A percentile compares a stretch with the other conserved stretches of the same genome.
Conservation (phyloP, 2,797 vertebrate genomes). For the Micromesistius poutassou region DNA sequence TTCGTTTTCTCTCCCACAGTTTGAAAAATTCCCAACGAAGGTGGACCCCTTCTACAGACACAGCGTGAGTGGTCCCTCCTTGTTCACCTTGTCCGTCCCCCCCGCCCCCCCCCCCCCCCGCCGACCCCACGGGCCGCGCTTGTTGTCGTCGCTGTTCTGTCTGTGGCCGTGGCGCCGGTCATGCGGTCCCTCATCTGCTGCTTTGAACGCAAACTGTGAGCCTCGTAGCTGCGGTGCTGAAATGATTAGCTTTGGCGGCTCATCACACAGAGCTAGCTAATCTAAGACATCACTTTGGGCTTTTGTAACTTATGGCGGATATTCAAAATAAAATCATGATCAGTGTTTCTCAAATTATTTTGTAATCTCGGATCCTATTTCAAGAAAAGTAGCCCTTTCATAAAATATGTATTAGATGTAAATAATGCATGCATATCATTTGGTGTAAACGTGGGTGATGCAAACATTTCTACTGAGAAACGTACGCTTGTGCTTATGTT, state of each 20-base stretch:
- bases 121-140: background rate
- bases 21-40: slow-evolving; percentile 99
- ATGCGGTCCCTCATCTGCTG: slow-evolving; percentile 39
- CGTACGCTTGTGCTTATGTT: too few relatives aligned
- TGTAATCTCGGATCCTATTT: too few relatives aligned
- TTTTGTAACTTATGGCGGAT: background rate
- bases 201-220: slow-evolving; percentile 20
- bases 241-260: slow-evolving; percentile 6
- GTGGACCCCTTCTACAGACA: slow-evolving; percentile 99
- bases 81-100: background rate
- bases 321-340: too few relatives aligned
- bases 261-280: slow-evolving; percentile 4
- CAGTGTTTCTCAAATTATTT: too few relatives aligned
- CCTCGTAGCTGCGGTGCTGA: background rate
- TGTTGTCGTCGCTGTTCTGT: slow-evolving; percentile 2
- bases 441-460: too few relatives aligned
- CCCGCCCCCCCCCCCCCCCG: too few relatives aligned
- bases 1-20: slow-evolving; percentile 78
- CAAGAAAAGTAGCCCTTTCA: too few relatives aligned
- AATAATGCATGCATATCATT: too few relatives aligned
- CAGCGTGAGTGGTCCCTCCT: slow-evolving; percentile 85
- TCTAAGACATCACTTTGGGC: background rate
- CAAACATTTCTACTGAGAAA: too few relatives aligned
- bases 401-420: too few relatives aligned
- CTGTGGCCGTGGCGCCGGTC: slow-evolving; percentile 13